phyloP scores from a whole-genome alignment of 2,113 vertebrate species.

The Hydropotes inermis region DNA sequence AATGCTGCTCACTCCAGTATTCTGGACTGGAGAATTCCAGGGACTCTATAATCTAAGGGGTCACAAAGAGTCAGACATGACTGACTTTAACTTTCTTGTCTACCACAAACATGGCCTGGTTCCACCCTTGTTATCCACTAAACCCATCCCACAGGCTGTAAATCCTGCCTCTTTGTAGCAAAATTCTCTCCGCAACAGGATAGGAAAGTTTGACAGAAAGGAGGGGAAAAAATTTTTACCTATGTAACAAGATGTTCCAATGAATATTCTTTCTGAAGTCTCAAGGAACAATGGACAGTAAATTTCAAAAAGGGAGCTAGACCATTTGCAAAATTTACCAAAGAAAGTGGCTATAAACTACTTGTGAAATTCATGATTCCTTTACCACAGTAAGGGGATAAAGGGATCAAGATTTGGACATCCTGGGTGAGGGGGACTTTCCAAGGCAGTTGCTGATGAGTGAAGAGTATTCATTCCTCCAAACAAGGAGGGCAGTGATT shows the following conservation, averaged over 20 bases:
- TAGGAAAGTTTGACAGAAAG: neutral
- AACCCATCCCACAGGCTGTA: neutral
- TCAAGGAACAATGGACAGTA: neutral
- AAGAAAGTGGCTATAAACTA: neutral
- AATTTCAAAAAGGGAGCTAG: neutral
- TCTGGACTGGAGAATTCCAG: neutral
- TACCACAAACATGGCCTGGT: neutral
- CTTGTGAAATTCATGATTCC: neutral
- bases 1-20: neutral
- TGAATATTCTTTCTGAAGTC: neutral
- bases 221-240: neutral
- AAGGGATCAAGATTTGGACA: neutral
- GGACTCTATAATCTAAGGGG: neutral
- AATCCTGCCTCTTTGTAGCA: neutral
- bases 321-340: neutral
- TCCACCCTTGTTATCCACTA: neutral
- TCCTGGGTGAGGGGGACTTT: neutral
- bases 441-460: neutral
- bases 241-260: neutral
- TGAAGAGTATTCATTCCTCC: neutral
- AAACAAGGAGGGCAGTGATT: neutral
- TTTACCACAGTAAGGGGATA: neutral
- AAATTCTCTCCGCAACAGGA: neutral
- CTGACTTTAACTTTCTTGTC: neutral
- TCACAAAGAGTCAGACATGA: rapidly evolving